Evolutionary conservation across 1,140 invertebrate species (phyloP).

Genomic region (Rhysida immarginata): DNA sequence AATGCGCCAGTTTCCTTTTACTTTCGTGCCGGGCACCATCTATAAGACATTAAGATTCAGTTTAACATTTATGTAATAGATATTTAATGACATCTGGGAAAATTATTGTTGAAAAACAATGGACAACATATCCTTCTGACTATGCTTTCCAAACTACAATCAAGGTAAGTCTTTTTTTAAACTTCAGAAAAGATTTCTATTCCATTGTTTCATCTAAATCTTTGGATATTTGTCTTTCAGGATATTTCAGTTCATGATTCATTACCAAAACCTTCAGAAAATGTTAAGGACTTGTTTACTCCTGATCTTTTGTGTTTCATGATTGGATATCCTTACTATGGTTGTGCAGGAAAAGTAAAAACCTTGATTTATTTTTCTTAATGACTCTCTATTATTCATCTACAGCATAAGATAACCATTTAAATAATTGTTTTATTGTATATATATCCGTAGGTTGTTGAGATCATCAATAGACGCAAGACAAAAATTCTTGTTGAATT

Average conservation of each 20-base stretch:
- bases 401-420: no score
- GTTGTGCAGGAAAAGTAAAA: slow-evolving; percentile 50
- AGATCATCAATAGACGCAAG: no score
- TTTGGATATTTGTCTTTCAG: slow-evolving; percentile 12
- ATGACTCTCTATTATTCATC: no score
- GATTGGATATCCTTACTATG: slow-evolving; percentile 61
- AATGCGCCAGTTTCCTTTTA: no score
- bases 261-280: slow-evolving; percentile 27
- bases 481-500: slow-evolving; percentile 42
- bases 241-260: slow-evolving; percentile 38
- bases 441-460: no score
- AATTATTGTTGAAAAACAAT: slow-evolving; percentile 46
- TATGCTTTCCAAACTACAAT: slow-evolving; percentile 9
- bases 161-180: no score
- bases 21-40: no score
- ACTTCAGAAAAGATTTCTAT: no score
- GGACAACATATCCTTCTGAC: slow-evolving; percentile 16
- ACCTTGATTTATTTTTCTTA: neutral
- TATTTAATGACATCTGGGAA: slow-evolving; percentile 35
- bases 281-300: slow-evolving; percentile 54
- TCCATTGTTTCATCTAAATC: neutral
- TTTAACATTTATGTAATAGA: no score
- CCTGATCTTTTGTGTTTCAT: slow-evolving; percentile 52
- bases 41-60: no score
- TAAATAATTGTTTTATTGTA: no score